Evolutionary conservation across 2,888 invertebrate species (phyloP), one percentile per base, ranked within the genome.

Genomic region (Eucriotettix oculatus): DNA sequence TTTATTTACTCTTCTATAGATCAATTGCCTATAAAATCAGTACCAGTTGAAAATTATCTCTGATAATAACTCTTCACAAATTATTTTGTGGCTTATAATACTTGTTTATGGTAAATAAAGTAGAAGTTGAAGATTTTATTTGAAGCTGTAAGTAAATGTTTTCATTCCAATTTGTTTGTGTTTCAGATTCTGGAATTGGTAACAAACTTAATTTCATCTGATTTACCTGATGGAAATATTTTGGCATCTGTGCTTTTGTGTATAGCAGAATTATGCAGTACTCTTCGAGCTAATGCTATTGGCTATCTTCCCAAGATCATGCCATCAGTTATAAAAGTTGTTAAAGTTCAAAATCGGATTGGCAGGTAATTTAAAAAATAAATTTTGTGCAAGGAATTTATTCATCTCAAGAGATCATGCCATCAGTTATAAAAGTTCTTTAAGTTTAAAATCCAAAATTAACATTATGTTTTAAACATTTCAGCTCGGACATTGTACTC

Each of bases 211-310:
- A 78, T 81, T 9, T 78, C 77, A 67, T 76, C 75, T 58, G 68
- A 74, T 0, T 73, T 73, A 56, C 73, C 76, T 59, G 72, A 75
- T 52, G 81, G 81, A 0, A 83, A 85, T 64, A 79, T 87, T 1
- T 75, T 87, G 69, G 88, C 87, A 0, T 87, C 87, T 16, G 78
- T 86, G 1, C 80, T 87, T 2, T 74, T 90, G 54, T 87, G 89
- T 63, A 77, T 93, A 29, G 87, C 88, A 0, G 91, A 92, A 73
- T 73, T 94, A 41, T 86, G 87, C 64, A 79, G 80, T 52, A 83
- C 84, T 63, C 76, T 94, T 65, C 84, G 85, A 70, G 87, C 86
- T 0, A 84, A 89, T 66, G 83, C 88, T 0, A 79, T 95, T 55
- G 76, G 81, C 0, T 79, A 82, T 63, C 75, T 95, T n/a, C 81